Conservation (phyloP, 2,888 invertebrate genomes). For the Ramazzottius varieornatus region DNA sequence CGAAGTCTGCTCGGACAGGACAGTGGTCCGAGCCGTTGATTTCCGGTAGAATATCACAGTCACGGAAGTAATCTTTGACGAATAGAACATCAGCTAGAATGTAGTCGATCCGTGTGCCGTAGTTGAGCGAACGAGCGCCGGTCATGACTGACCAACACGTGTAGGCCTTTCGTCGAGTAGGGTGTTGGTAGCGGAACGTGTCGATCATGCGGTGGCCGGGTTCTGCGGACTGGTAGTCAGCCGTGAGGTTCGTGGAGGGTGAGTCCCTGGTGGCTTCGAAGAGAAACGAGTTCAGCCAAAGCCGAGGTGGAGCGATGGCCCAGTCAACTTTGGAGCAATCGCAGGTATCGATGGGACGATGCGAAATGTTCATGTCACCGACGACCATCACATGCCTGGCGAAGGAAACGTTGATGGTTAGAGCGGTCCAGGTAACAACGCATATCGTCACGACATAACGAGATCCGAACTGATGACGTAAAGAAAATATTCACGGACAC, state of each 20-base stretch:
- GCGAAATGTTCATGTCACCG: constrained; percentile 28
- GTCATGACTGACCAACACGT: constrained; percentile 27
- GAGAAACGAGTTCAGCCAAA: constrained; percentile 22
- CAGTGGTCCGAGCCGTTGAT: constrained; percentile 28
- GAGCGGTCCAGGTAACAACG: too few relatives aligned
- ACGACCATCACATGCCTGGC: constrained; percentile 26
- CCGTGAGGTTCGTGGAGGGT: background rate
- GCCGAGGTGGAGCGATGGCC: constrained; percentile 14
- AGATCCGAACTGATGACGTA: too few relatives aligned
- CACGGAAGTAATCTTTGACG: constrained; percentile 11
- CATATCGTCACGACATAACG: too few relatives aligned
- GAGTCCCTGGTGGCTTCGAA: constrained; percentile 10
- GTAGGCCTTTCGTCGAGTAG: constrained; percentile 20
- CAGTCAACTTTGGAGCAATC: constrained; percentile 19
- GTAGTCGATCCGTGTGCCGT: constrained; percentile 28
- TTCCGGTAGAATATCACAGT: constrained; percentile 17
- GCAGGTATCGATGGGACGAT: constrained; percentile 26
- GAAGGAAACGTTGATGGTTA: too few relatives aligned
- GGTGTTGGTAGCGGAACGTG: constrained; percentile 25
- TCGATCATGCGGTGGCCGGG: constrained; percentile 18
- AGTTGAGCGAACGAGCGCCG: constrained; percentile 26
- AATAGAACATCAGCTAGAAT: constrained; percentile 21
- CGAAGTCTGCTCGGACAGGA: constrained; percentile 22
- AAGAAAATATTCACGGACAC: background rate
- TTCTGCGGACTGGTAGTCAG: background rate